Evolutionary conservation across 2,113 vertebrate species (phyloP), one percentile per base, ranked within the genome.

Genomic region (Clarias magur): DNA sequence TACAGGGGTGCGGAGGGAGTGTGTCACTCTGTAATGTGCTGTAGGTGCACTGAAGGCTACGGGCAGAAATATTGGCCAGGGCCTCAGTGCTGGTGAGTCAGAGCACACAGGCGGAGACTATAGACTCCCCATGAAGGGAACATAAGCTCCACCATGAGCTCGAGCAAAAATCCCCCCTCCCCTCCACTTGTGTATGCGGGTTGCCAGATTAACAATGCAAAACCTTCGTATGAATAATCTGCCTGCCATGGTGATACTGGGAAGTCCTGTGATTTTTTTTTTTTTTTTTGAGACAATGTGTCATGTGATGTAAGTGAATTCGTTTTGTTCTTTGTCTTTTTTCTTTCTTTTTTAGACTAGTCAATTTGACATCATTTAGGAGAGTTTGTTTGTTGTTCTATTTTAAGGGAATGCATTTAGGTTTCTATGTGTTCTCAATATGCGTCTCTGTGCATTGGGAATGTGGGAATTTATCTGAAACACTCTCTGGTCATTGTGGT

Each of bases 71-170:
- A 92, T 90, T 91, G 93, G 93, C 93, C 93, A 91, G 89, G 91
- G 89, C 88, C 90, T 90, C 83, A 85, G 93, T 78, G 70, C 85
- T 87, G 92, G 87, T 90, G 91, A 93, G 85, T 93, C 89, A 88
- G 90, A 91, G 87, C 88, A 91, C 91, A 83, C 92, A 93, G 94
- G 92, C 93, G 92, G 93, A 91, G 91, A 90, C 92, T 88, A 42
- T 54, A 25, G 90, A 92, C 91, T 93, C 93, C 95, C 93, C 87
- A 91, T 90, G 84, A 94, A 91, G 94, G 92, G 92, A 94, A 94
- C 94, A 94, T 94, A 94, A 94, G 94, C 93, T 93, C 91, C 89
- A 84, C 92, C 90, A 92, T 94, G 92, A 93, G 91, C 93, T 91
- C 84, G 38, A 90, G 91, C 91, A 93, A 94, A 81, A 93, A 91